phyloP scores from a whole-genome alignment of 2,888 invertebrate genomes.

The Heliconius hortense region DNA sequence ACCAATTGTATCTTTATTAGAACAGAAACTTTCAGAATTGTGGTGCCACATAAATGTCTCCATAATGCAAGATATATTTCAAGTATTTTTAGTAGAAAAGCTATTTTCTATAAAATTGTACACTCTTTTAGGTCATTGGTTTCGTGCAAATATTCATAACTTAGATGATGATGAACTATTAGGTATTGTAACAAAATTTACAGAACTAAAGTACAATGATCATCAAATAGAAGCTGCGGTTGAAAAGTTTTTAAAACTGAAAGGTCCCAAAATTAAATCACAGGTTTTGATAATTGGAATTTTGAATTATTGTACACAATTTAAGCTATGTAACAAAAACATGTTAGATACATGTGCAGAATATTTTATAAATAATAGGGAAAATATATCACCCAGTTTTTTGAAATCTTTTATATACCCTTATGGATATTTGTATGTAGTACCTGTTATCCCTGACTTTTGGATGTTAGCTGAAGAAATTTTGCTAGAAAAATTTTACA shows the following conservation, averaged over 20 bases:
- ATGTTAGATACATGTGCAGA: slow-evolving; percentile 83
- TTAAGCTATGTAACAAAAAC: slow-evolving; percentile 79
- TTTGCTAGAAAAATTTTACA: slow-evolving; percentile 79
- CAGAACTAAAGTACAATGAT: slow-evolving; percentile 80
- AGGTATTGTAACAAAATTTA: slow-evolving; percentile 79
- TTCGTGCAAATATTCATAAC: slow-evolving; percentile 82
- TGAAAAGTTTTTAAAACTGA: slow-evolving; percentile 83
- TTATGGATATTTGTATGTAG: slow-evolving; percentile 83
- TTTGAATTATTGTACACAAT: slow-evolving; percentile 83
- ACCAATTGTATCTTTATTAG: slow-evolving; percentile 80
- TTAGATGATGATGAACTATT: slow-evolving; percentile 81
- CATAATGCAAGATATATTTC: slow-evolving; percentile 76
- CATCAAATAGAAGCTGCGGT: slow-evolving; percentile 81
- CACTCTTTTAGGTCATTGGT: slow-evolving; percentile 78
- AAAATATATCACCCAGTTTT: slow-evolving; percentile 75
- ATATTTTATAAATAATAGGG: slow-evolving; percentile 77
- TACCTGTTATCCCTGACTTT: slow-evolving; percentile 77
- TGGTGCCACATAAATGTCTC: slow-evolving; percentile 80
- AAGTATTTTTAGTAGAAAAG: slow-evolving; percentile 65
- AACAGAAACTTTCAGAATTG: slow-evolving; percentile 79
- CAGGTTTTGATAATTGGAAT: slow-evolving; percentile 83
- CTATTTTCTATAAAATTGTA: slow-evolving; percentile 69
- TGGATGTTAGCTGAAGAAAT: slow-evolving; percentile 81
- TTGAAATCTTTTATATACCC: slow-evolving; percentile 82
- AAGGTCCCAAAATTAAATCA: slow-evolving; percentile 69